Base-by-base conservation (phyloP, 2,797 vertebrate genomes). In the Centropyge bicolor region DNA sequence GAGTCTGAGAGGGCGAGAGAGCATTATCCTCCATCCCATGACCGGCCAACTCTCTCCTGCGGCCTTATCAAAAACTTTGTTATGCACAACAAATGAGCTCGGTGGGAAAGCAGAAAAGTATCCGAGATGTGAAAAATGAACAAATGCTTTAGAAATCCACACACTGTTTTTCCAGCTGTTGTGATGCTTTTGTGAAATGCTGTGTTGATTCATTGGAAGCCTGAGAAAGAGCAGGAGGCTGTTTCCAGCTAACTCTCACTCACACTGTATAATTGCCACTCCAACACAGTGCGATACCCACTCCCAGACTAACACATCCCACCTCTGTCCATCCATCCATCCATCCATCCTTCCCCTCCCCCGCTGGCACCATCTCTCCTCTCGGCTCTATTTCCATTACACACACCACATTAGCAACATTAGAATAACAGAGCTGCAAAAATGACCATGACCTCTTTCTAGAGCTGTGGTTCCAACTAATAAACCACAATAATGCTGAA, bases 41-140 rank as follows among this genome's bases (percentile, higher is more conserved):
- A 52, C 62, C 65, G 56, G 46, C 40, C 76, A 82, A 48, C 40
- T 43, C 57, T 81, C 65, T 78, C 79, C 77, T 61, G 45, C 22
- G 3, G 6, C 48, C 57, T 89, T 87, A 90, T 90, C 87, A 68
- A 69, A 74, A 31, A 24, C 67, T 45, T 12, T 12, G 43, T 41
- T 65, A 43, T 64, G 13, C 71, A 31, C 20, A 38, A 81, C 68
- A 82, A 60, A 76, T 73, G 8, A 1, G 38, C 43, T 65, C 19
- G 68, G 61, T 92, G 88, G 85, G 89, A 93, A 89, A 63, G 56
- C 31, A 49, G 54, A 74, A 61, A 60, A 45, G 17, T n/a, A 43
- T 57, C 70, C 45, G 36, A 31, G 9, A 54, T 10, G 19, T 54
- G 66, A 48, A 38, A 43, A 66, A 70, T 16, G 12, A 63, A 2